These are phyloP conservation scores for Dioctria linearis DNA, from an alignment of 2,888 invertebrate species.

Conservation along the genomic window DNA sequence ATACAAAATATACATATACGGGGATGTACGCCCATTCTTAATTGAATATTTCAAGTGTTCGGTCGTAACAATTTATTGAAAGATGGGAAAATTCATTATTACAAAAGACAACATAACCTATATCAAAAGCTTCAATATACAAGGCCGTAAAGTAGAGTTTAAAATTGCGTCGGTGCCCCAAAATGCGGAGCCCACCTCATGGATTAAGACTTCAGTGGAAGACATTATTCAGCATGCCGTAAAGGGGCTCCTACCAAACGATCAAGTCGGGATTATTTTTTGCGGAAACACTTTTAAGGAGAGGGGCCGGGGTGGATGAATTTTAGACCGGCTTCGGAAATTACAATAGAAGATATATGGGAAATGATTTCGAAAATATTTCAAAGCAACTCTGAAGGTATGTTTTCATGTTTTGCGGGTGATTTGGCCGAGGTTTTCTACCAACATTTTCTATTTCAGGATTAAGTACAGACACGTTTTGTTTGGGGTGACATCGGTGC, in stretches of 20 bases:
- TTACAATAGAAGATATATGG: conserved; percentile 37
- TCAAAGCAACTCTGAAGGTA: conserved; percentile 43
- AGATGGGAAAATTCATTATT: conserved; percentile 14
- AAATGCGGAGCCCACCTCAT: conserved; percentile 36
- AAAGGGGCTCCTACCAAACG: conserved; percentile 9
- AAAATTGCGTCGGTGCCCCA: conserved; percentile 54
- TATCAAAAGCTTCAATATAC: conserved; percentile 26
- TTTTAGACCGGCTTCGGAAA: conserved; percentile 31
- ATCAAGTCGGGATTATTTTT: conserved; percentile 28
- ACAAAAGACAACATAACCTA: conserved; percentile 7
- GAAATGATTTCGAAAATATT: conserved; percentile 40
- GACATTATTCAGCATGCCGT: conserved; percentile 52
- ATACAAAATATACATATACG: too few relatives aligned
- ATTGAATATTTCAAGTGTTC: too few relatives aligned
- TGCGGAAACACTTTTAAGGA: conserved; percentile 26
- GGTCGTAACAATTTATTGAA: conserved; percentile 5
- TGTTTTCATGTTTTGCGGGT: background rate
- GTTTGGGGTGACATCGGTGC: background rate
- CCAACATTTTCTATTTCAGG: conserved; percentile 1
- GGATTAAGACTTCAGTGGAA: conserved; percentile 49
- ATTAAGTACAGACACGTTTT: conserved; percentile 59
- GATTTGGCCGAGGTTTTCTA: background rate
- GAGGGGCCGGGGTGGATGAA: conserved; percentile 30
- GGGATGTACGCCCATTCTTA: too few relatives aligned
- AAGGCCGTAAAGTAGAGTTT: conserved; percentile 40